These are phyloP conservation scores for Sinopyrophorus schimmeli DNA, from an alignment of 2,888 invertebrate genomes.

Conservation along the genomic window DNA sequence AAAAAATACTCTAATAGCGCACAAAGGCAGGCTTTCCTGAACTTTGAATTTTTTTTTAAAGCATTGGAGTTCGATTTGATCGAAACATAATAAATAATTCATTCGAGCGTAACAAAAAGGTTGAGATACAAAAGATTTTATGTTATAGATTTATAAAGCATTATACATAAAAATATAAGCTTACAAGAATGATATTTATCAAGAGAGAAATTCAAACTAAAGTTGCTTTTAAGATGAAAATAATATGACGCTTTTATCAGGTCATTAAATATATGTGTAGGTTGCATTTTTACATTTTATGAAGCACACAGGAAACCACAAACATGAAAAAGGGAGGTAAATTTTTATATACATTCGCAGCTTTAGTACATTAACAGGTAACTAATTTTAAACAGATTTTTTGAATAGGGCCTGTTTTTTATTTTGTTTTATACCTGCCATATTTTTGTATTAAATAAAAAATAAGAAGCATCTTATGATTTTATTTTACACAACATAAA, in stretches of 20 bases:
- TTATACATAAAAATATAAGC: conserved; percentile 11
- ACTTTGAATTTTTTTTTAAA: not conserved
- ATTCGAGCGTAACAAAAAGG: conserved; percentile 1
- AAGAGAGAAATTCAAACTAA: conserved; percentile 9
- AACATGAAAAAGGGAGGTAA: too few species aligned
- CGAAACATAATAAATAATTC: conserved; percentile 1
- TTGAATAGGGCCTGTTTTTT: too few species aligned
- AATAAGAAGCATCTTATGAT: too few species aligned
- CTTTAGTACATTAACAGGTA: too few species aligned
- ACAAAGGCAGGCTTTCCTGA: too few species aligned
- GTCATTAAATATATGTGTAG: conserved; percentile 19
- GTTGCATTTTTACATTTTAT: conserved; percentile 15
- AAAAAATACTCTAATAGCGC: not conserved
- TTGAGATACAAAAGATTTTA: conserved; percentile 3
- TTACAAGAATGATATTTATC: conserved; percentile 12
- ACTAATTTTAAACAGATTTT: too few species aligned
- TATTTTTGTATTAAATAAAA: too few species aligned
- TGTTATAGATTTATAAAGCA: conserved; percentile 4
- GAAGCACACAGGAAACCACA: too few species aligned
- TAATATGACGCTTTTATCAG: conserved; percentile 17
- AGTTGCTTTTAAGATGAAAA: conserved; percentile 14
- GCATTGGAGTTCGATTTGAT: not conserved
- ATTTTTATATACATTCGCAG: too few species aligned
- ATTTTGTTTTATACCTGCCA: too few species aligned
- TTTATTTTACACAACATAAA: too few species aligned